These are phyloP conservation scores for Tokudaia muenninki DNA, from an alignment of 2,797 vertebrate genomes.

Conservation along the genomic window DNA sequence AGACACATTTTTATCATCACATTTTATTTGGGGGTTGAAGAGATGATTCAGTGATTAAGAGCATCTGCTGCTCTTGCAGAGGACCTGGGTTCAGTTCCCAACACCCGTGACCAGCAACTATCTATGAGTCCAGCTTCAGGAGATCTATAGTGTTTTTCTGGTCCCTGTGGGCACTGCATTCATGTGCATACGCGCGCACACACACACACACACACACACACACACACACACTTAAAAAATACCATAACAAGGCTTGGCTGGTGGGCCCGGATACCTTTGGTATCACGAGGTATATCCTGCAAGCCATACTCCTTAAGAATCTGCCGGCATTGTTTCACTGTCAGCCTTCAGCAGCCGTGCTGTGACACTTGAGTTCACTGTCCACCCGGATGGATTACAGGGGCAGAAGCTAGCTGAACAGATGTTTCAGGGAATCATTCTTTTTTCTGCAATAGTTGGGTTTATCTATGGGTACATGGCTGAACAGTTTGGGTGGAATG, in stretches of 20 bases:
- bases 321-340: too few relatives aligned
- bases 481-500: slow-evolving; percentile 98
- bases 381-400: slow-evolving; percentile 98
- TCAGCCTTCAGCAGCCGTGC: slow-evolving; percentile 66
- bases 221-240: background rate
- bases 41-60: background rate
- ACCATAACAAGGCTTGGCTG: too few relatives aligned
- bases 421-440: slow-evolving; percentile 98
- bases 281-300: too few relatives aligned
- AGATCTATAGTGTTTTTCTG: background rate
- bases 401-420: slow-evolving; percentile 98
- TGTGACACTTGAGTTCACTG: slow-evolving; percentile 87
- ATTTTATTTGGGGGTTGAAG: background rate
- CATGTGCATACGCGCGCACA: background rate
- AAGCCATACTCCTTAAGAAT: too few relatives aligned
- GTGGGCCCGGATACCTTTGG: too few relatives aligned
- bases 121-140: background rate
- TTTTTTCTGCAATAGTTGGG: slow-evolving; percentile 96
- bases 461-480: slow-evolving; percentile 95
- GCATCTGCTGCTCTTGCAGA: background rate
- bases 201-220: background rate
- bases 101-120: background rate
- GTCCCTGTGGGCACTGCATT: background rate
- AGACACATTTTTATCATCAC: background rate
- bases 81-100: background rate